Base-by-base conservation (phyloP, 2,113 vertebrate species). In the Phalacrocorax pelagicus region DNA sequence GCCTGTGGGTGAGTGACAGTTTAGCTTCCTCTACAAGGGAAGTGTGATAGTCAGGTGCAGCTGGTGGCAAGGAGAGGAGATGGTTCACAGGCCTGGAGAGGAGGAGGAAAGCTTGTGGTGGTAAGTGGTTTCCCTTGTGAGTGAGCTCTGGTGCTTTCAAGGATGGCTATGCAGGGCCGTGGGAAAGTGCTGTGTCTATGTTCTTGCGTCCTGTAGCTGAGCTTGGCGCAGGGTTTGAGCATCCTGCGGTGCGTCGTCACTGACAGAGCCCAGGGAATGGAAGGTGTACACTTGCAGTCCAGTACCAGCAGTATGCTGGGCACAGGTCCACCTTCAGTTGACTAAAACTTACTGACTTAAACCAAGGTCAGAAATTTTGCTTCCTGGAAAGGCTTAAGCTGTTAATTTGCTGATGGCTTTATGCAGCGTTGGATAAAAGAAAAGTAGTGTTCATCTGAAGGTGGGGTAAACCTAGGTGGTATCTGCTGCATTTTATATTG, bases 251-350 rank as follows among this genome's bases (percentile, higher is more conserved):
- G 26, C 32, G 23, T 54, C 0, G 0, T 36, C 3, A 12, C 55
- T 18, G 40, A 8, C 4, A 22, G 66, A 65, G 40, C 54, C 17
- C 9, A 4, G 40, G 79, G 34, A 59, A 32, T 3, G 21, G 46
- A 0, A 0, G 42, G 24, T 13, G 13, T 42, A 8, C 6, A 7
- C 21, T 23, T 11, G 2, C 0, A 2, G 17, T 70, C 23, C 17
- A 20, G 52, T n/a, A n/a, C 6, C 5, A 14, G 65, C 29, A 16
- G 15, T 12, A 9, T 3, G 34, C 0, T 42, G 47, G 59, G 32
- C 1, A 6, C 5, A 5, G 13, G 9, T 40, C 49, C 13, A 2
- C 34, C 3, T 16, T 49, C 0, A 0, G 46, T 5, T 49, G 23
- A 23, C 32, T 55, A 29, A 78, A 83, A 57, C 34, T 27, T 49